A percentile compares a stretch with the other conserved stretches of the same genome.
Evolutionary conservation across 2,888 invertebrate genomes (phyloP).

Genomic region (Protodeltote pygarga): DNA sequence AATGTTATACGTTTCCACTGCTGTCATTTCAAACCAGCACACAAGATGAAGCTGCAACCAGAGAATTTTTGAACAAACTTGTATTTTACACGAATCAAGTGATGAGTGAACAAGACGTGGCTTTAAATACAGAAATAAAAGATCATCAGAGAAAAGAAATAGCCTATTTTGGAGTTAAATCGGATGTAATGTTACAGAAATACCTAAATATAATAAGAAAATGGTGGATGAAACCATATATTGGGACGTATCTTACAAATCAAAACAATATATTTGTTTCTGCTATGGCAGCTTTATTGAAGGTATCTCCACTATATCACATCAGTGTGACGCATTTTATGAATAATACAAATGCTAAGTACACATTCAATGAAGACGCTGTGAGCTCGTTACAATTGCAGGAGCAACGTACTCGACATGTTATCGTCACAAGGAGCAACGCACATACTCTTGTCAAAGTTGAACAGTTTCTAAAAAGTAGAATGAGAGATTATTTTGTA

Average conservation of each 20-base stretch:
- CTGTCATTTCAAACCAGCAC: too few relatives aligned
- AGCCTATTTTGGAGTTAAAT: not conserved
- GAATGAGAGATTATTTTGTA: too few relatives aligned
- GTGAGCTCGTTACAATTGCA: not conserved
- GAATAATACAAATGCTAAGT: slow-evolving; percentile 3
- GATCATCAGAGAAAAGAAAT: not conserved
- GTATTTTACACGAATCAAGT: slow-evolving; percentile 25
- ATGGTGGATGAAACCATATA: slow-evolving; percentile 27
- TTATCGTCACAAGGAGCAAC: too few relatives aligned
- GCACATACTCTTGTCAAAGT: too few relatives aligned
- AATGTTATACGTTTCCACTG: too few relatives aligned
- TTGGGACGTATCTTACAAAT: slow-evolving; percentile 15
- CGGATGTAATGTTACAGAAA: slow-evolving; percentile 26
- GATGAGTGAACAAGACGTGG: slow-evolving; percentile 9
- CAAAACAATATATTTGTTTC: not conserved
- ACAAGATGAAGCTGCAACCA: not conserved
- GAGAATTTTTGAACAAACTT: slow-evolving; percentile 16
- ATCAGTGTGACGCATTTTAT: slow-evolving; percentile 1
- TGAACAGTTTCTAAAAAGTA: too few relatives aligned
- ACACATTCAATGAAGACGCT: not conserved
- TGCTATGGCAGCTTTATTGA: slow-evolving; percentile 2
- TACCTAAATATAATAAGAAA: slow-evolving; percentile 26
- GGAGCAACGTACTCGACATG: not conserved
- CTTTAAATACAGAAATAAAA: slow-evolving; percentile 24
- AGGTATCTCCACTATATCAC: slow-evolving; percentile 12